Evolutionary conservation across 2,113 vertebrate species (phyloP).

Genomic region (Marcusenius ussheri): DNA sequence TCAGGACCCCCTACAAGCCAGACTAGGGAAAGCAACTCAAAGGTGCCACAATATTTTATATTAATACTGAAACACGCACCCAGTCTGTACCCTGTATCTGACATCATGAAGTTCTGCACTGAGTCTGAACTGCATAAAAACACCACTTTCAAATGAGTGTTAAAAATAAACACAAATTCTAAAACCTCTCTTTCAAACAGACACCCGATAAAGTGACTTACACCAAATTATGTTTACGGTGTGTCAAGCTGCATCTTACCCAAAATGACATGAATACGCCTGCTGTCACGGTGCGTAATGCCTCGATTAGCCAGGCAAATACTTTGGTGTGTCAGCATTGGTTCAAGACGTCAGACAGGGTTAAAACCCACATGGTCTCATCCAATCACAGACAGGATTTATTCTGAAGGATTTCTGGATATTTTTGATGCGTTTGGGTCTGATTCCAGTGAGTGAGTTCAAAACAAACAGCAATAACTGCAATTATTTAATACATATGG

Average conservation of each 20-base stretch:
- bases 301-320: background rate
- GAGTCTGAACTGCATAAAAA: background rate
- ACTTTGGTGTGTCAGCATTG: background rate
- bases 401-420: background rate
- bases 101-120: background rate
- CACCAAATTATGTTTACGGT: background rate
- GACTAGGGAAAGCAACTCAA: background rate
- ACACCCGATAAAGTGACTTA: background rate
- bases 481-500: background rate
- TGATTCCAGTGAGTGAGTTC: background rate
- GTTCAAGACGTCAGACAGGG: background rate
- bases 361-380: background rate
- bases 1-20: background rate
- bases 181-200: background rate
- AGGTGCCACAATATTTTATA: background rate
- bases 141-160: background rate
- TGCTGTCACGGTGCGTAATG: background rate
- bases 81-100: background rate
- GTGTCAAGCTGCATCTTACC: background rate
- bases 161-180: background rate
- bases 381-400: background rate
- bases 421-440: background rate
- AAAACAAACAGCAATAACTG: background rate
- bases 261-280: background rate
- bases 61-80: background rate